Percentiles rank a stretch among this genome's conserved stretches.
Conservation (phyloP, 64 coral and sea anemone genomes). For the Stichodactyla mertensii region DNA sequence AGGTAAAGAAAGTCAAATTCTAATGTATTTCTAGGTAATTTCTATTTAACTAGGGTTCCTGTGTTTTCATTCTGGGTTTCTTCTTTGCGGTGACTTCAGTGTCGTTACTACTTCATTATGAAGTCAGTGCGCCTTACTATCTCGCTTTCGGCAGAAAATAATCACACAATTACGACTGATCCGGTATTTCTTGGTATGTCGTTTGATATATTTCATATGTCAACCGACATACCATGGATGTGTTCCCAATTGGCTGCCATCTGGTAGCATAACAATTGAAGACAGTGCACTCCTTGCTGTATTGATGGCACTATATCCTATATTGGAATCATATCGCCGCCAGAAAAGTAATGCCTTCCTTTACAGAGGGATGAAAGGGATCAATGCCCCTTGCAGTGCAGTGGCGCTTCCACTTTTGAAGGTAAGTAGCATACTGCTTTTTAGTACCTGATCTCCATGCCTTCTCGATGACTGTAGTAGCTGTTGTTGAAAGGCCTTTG, state of each 20-base stretch:
- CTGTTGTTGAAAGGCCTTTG: slow-evolving; percentile 8
- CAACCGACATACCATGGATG: slow-evolving; percentile 46
- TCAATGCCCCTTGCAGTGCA: not conserved
- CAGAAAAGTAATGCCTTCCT: slow-evolving; percentile 34
- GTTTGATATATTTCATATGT: no score
- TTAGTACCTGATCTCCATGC: not conserved
- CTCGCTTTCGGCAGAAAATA: no score
- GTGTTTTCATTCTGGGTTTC: no score
- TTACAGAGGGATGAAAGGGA: not conserved
- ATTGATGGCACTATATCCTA: slow-evolving; percentile 31
- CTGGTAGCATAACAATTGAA: not conserved
- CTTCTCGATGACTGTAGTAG: slow-evolving; percentile 7
- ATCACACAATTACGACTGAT: no score
- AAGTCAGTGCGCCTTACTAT: no score
- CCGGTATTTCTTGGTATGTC: no score
- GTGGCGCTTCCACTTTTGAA: not conserved
- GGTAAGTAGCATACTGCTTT: slow-evolving; percentile 33
- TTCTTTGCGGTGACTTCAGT: no score
- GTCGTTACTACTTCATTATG: no score
- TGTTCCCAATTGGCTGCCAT: slow-evolving; percentile 6
- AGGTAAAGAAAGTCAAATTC: not conserved
- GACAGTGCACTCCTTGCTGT: slow-evolving; percentile 38
- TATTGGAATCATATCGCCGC: slow-evolving; percentile 17
- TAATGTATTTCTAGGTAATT: no score
- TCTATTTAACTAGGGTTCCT: no score